Evolutionary conservation across 2,113 vertebrate species (phyloP), one percentile per base, ranked within the genome.

Genomic region (Heterotis niloticus): DNA sequence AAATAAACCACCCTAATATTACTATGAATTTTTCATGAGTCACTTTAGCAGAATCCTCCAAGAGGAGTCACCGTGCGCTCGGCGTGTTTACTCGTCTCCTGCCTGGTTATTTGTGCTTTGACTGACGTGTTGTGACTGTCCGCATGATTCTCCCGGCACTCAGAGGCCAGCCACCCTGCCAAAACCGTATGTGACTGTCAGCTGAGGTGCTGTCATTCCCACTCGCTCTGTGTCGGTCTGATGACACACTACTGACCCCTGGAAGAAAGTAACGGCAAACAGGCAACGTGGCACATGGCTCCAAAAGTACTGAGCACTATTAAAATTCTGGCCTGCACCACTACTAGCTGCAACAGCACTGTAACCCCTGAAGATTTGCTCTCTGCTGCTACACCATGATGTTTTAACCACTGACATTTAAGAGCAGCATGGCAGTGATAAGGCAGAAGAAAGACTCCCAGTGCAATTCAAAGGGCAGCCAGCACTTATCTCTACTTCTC

Each of bases 21-120:
- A 72, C 64, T 76, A 83, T 83, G 80, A 84, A 86, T 84, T 84
- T 86, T 86, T 83, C 72, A 86, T 86, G 83, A 84, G 79, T 80
- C 82, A 80, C 81, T 86, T 81, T 86, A 79, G 83, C 56, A 74
- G 72, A 80, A 83, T 65, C 52, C 52, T 62, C 60, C 14, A 62
- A 80, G 72, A 84, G 59, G 83, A 84, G 80, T 77, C 80, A 77
- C 73, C n/a, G 16, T 81, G 75, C 79, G 78, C 59, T 51, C 59
- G 34, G 62, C 44, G 44, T 65, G 82, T 81, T 54, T 77, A 70
- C 81, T 73, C 44, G 24, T n/a, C 70, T 73, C 70, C 54, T 60
- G n/a, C 24, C 14, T 52, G 34, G 56, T 56, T 51, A 76, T 84
- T 73, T 51, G 76, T 62, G 34, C 81, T 29, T 79, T 76, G 23